Base-by-base conservation (phyloP, 2,113 vertebrate genomes). In the Rhinolophus sinicus region DNA sequence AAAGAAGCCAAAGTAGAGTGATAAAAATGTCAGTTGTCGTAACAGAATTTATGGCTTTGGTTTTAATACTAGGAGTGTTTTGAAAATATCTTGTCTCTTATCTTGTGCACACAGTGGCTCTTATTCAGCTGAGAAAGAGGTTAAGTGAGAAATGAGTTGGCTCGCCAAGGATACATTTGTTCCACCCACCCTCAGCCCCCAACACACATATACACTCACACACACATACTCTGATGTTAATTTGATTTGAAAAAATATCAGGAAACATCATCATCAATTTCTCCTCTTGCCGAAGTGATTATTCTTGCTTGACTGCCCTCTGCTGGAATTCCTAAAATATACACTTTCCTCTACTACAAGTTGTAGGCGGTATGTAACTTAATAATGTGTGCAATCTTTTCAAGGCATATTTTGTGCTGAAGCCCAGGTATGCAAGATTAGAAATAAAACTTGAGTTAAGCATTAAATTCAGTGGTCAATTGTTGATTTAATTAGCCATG, bases 281-380 rank as follows among this genome's bases (percentile, higher is more conserved):
- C 95, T 95, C 82, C 93, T 97, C 94, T 96, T 96, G 72, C 62
- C 96, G 96, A 97, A 95, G 90, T 98, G 98, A 99, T 99, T 99
- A 97, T 98, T 99, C 99, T 98, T 98, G 98, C 98, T 99, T 97
- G 98, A 98, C 98, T 98, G 99, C 99, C 98, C 98, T 99, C 99
- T 99, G 98, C 98, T 99, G 99, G 99, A 98, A 97, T 60, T 98
- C 93, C 92, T 60, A 96, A 47, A 90, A 94, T 94, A 96, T 96
- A 98, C 98, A 98, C 90, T 93, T 95, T 84, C 82, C 94, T 95
- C 94, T 96, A 93, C 95, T 90, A 87, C 93, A 94, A 97, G 80
- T 90, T 85, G 84, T 84, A 93, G 76, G 97, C 33, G n/a, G 65
- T 65, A 62, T 67, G 80, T 60, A 94, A 87, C 94, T 92, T 90